phyloP scores from a whole-genome alignment of 1,140 invertebrate genomes.

The Hyposmocoma kahamanoa region DNA sequence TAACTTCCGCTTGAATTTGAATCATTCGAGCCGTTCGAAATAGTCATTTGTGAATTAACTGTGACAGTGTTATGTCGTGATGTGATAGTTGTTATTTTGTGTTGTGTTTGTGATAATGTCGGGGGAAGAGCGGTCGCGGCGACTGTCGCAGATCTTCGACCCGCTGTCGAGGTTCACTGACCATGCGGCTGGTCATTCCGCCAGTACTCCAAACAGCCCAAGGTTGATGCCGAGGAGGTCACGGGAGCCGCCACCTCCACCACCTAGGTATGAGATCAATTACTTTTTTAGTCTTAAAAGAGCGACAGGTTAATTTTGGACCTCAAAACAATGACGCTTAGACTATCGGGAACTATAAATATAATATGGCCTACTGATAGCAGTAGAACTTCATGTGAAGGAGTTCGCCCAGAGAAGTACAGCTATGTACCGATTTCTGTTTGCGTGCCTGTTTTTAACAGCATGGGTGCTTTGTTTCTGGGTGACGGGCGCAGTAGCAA shows the following conservation, averaged over 20 bases:
- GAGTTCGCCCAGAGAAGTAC: too few species aligned
- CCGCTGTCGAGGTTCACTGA: conserved; percentile 81
- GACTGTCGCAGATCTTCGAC: conserved; percentile 87
- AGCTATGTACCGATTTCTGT: too few species aligned
- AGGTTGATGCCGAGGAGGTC: conserved; percentile 76
- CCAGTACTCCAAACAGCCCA: conserved; percentile 80
- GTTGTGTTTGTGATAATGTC: conserved; percentile 67
- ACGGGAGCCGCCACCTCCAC: conserved; percentile 73
- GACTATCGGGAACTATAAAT: too few species aligned
- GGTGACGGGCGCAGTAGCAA: too few species aligned
- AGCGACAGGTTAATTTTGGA: too few species aligned
- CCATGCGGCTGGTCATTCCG: conserved; percentile 69
- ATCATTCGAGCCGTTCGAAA: conserved; percentile 46
- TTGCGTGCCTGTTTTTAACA: too few species aligned
- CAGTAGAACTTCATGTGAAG: too few species aligned
- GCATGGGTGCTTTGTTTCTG: too few species aligned
- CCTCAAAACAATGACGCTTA: too few species aligned
- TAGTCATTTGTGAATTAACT: conserved; percentile 49
- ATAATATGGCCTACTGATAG: too few species aligned
- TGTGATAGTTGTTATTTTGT: conserved; percentile 49
- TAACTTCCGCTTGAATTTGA: conserved; percentile 38
- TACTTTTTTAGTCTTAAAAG: too few species aligned
- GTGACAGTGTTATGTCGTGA: conserved; percentile 44
- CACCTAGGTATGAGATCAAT: conserved; percentile 49
- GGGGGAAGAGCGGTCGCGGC: conserved; percentile 76